Evolutionary conservation across 2,888 invertebrate genomes (phyloP).

Genomic region (Hesperia comma): DNA sequence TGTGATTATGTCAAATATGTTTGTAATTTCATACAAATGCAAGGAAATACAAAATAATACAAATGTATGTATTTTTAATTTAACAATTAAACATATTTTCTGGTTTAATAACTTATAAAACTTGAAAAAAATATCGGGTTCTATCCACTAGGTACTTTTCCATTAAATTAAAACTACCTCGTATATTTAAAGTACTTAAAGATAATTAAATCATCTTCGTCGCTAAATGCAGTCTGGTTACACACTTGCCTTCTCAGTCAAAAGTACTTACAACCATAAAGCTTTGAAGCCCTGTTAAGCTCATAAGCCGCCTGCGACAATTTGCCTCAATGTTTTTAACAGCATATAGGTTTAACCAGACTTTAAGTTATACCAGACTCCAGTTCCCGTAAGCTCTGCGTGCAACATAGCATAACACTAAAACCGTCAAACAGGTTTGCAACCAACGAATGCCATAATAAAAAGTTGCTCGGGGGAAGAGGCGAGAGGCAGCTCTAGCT

Average conservation of each 20-base stretch:
- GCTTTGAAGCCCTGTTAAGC: neutral
- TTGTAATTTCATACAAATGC: no score
- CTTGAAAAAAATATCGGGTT: no score
- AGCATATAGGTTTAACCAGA: constrained; percentile 10
- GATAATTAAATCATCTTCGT: neutral
- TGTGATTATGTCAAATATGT: no score
- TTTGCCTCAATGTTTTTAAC: neutral
- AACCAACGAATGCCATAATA: constrained; percentile 70
- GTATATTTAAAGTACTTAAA: no score
- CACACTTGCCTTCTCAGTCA: neutral
- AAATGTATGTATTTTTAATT: no score
- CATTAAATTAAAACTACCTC: no score
- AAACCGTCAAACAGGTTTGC: constrained; percentile 74
- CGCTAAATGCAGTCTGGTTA: neutral
- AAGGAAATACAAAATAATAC: no score
- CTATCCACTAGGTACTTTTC: no score
- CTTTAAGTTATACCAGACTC: constrained; percentile 38
- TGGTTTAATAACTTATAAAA: no score
- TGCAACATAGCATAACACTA: constrained; percentile 68
- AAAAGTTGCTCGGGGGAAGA: constrained; percentile 70
- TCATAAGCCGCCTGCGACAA: neutral
- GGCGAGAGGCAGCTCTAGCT: constrained; percentile 36
- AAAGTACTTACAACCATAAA: neutral
- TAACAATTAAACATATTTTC: no score
- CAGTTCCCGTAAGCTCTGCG: constrained; percentile 61